Evolutionary conservation across 2,888 invertebrate species (phyloP).

Genomic region (Limnephilus marmoratus): DNA sequence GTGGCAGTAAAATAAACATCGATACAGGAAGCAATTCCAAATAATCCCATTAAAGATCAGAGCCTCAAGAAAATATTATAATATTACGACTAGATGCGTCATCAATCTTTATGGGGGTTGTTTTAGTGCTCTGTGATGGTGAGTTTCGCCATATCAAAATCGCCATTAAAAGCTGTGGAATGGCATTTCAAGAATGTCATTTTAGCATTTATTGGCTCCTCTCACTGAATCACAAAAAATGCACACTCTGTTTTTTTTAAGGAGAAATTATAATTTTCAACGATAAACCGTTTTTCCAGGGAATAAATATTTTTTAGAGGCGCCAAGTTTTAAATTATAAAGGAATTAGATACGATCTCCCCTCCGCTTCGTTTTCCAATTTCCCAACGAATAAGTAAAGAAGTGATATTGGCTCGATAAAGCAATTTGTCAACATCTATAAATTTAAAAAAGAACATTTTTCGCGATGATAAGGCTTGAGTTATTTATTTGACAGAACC

Average conservation of each 20-base stretch:
- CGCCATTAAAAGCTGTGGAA: neutral
- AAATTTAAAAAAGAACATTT: neutral
- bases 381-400: neutral
- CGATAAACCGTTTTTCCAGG: neutral
- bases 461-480: neutral
- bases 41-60: slow-evolving; percentile 12
- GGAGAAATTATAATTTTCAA: neutral
- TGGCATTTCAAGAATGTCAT: neutral
- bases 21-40: slow-evolving; percentile 33
- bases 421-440: neutral
- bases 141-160: neutral
- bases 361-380: neutral
- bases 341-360: neutral
- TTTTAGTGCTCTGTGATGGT: neutral
- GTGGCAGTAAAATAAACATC: slow-evolving; percentile 21
- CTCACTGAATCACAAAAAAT: neutral
- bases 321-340: neutral
- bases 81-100: neutral
- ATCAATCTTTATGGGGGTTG: slow-evolving; percentile 29
- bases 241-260: neutral
- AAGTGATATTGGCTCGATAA: neutral
- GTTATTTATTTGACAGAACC: neutral
- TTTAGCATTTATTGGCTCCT: neutral
- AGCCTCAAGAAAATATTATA: slow-evolving; percentile 11
- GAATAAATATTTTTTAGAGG: neutral